phyloP scores from a whole-genome alignment of 2,797 vertebrate species.

The Monodelphis domestica region DNA sequence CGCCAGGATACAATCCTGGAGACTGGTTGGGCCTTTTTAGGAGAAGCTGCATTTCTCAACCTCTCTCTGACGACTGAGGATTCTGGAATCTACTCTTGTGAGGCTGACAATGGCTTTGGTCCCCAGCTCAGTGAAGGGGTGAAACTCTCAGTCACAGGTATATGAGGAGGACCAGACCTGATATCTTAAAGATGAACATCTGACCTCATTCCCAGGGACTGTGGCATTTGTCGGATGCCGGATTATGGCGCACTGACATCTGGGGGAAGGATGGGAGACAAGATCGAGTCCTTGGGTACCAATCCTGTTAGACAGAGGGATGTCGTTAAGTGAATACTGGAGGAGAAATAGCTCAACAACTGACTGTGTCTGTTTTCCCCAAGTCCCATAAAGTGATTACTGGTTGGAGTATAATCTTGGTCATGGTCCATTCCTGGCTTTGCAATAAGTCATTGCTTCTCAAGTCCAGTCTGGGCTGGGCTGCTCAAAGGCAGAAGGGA shows the following conservation, averaged over 20 bases:
- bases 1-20: not conserved
- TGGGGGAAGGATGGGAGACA: not conserved
- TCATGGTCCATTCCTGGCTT: not conserved
- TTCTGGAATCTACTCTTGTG: conserved; percentile 72
- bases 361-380: not conserved
- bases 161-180: not conserved
- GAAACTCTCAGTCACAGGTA: conserved; percentile 58
- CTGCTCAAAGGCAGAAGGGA: not conserved
- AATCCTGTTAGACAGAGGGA: conserved; percentile 7
- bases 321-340: not conserved
- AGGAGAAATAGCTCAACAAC: not conserved
- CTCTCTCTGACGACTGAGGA: conserved; percentile 49
- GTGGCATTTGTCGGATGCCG: not conserved
- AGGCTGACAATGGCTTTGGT: conserved; percentile 62
- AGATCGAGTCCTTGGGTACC: not conserved
- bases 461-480: not conserved
- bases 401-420: not conserved
- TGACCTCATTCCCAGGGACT: not conserved
- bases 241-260: not conserved
- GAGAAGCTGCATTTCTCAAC: conserved; percentile 13
- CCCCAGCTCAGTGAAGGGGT: conserved; percentile 49
- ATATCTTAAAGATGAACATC: not conserved
- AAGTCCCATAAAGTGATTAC: not conserved
- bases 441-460: not conserved
- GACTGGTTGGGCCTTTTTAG: not conserved